Conservation (phyloP, 2,113 vertebrate genomes). For the Xenus cinereus region DNA sequence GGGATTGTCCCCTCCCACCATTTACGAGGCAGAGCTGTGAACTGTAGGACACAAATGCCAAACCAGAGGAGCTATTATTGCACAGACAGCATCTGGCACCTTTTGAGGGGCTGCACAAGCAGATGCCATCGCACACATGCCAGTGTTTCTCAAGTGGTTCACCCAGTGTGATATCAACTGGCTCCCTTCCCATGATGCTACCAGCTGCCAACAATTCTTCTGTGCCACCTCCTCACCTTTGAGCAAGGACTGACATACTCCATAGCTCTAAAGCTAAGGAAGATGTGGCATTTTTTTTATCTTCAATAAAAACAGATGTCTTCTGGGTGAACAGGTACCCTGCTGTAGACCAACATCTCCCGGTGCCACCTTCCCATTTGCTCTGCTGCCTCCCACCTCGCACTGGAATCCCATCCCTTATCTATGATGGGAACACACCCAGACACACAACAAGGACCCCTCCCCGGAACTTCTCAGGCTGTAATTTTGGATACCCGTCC, state of each 20-base stretch:
- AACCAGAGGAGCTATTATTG: background rate
- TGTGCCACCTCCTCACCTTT: background rate
- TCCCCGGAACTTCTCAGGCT: background rate
- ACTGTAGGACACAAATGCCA: background rate
- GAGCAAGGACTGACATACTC: background rate
- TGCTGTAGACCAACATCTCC: background rate
- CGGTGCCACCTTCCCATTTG: background rate
- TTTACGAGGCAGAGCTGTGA: background rate
- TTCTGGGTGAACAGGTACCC: background rate
- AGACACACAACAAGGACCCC: background rate
- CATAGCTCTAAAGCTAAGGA: background rate
- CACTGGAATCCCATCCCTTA: background rate
- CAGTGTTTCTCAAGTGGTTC: background rate
- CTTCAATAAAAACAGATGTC: background rate
- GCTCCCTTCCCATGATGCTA: background rate
- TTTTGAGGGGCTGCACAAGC: conserved; percentile 3
- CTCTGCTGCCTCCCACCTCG: background rate
- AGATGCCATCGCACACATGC: background rate
- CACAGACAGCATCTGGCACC: conserved; percentile 27
- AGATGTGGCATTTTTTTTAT: background rate
- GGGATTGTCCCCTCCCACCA: background rate
- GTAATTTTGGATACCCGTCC: background rate
- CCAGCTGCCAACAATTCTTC: background rate
- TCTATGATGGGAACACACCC: background rate
- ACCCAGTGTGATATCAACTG: background rate